Base-by-base conservation (phyloP, 2,888 invertebrate genomes). In the Dicyrtomina minuta region DNA sequence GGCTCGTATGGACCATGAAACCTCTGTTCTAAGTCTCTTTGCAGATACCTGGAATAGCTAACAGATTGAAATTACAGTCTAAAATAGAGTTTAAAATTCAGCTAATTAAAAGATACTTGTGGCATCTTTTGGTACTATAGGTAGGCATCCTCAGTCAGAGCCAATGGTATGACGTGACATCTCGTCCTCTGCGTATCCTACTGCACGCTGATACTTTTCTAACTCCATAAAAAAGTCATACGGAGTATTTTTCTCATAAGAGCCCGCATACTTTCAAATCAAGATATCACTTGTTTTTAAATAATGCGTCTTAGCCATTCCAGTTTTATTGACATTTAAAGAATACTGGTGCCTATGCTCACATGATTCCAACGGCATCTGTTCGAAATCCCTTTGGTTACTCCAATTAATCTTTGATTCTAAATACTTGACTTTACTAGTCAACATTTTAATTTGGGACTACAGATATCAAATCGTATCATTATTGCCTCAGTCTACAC, bases 201-300 rank as follows among this genome's bases (percentile, higher is more conserved):
- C 39, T 6, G 72, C 53, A 13, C 43, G 39, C 13, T 62, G 58
- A 39, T 74, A 74, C 44, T 68, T 68, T 26, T 70, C 68, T 0
- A 74, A 26, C 24, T 74, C 74, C 4, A 69, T 26, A 10, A 74
- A 17, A 51, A 61, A 74, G 20, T 74, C 72, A 44, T 70, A 74
- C 0, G 72, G 74, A 20, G 74, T 72, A 43, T 74, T 71, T 4
- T 15, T 2, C 17, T 74, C 72, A 33, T 49, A 17, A 0, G 68
- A 24, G 0, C 74, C 74, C 15, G 60, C n/a, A 27, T 74, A 74
- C 2, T 51, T 64, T 0, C 72, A 72, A 2, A 74, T 71, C 24
- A 33, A 20, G 3, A 71, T 26, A 43, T 73, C 73, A 60, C 65
- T 66, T 22, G 70, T 68, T 67, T 70, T 70, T 49, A 72, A 8